A percentile compares a stretch with the other conserved stretches of the same genome.
phyloP scores from a whole-genome alignment of 2,797 vertebrate species.

The Myiothlypis chrysogaster region DNA sequence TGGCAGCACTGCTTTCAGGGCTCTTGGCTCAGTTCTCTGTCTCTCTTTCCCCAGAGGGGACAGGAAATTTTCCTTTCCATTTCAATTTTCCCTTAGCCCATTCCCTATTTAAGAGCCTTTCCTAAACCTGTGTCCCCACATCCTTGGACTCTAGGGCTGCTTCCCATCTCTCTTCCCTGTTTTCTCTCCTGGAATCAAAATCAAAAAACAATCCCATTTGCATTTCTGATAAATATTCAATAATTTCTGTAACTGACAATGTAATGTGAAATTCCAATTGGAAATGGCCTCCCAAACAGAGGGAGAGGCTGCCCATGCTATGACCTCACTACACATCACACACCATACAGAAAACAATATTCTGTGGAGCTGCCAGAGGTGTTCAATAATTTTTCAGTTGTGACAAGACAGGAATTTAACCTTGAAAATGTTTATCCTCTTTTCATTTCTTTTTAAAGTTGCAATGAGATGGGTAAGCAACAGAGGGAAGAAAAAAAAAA shows the following conservation, averaged over 20 bases:
- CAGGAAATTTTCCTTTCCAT: background rate
- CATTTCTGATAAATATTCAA: background rate
- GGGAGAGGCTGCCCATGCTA: background rate
- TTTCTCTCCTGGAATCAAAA: background rate
- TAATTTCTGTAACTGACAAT: background rate
- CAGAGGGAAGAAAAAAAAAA: background rate
- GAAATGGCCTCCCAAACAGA: background rate
- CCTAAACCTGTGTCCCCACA: background rate
- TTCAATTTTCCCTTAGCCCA: background rate
- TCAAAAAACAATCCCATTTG: background rate
- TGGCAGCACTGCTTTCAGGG: background rate
- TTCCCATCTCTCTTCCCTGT: background rate
- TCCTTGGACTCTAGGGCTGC: background rate
- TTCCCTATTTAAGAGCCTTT: background rate
- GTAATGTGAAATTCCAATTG: background rate
- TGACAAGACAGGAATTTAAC: background rate
- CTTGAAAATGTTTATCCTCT: background rate
- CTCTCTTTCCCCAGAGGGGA: background rate
- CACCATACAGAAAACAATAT: background rate
- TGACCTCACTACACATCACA: background rate
- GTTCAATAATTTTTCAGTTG: background rate
- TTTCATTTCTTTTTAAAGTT: background rate
- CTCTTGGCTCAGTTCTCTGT: background rate
- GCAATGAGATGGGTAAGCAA: background rate
- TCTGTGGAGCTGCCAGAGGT: background rate